Percentiles rank a stretch among this genome's conserved stretches.
Evolutionary conservation across 37 sponge, comb jelly and placozoan species (phyloP).

Genomic region (Crambe crambe): DNA sequence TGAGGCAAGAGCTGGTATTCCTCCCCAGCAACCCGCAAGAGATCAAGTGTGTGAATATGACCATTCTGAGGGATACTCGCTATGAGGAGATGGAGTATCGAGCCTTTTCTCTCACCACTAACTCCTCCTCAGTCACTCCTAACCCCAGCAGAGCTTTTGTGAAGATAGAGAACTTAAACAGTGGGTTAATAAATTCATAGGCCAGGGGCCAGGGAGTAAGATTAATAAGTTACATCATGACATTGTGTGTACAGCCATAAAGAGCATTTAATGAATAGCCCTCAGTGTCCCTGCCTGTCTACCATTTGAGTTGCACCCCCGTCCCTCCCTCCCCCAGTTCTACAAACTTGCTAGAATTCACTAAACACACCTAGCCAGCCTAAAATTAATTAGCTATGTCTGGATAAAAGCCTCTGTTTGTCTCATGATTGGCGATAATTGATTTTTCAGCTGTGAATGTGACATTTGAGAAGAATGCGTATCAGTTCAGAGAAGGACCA

Average conservation of each 20-base stretch:
- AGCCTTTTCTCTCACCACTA: background rate
- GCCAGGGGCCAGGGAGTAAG: too few species aligned
- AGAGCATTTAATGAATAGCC: too few species aligned
- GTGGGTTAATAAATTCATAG: background rate
- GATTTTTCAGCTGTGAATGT: conserved; percentile 4
- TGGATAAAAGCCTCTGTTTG: too few species aligned
- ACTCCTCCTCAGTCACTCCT: background rate
- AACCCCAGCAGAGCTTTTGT: background rate
- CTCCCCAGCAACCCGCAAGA: background rate
- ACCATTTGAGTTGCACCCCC: too few species aligned
- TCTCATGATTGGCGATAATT: too few species aligned
- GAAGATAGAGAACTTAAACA: background rate
- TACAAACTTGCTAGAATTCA: too few species aligned
- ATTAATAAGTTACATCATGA: too few species aligned
- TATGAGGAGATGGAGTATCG: conserved; percentile 9
- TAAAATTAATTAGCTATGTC: too few species aligned
- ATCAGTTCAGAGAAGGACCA: background rate
- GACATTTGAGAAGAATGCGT: background rate
- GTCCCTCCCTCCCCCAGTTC: too few species aligned
- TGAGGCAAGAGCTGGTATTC: background rate
- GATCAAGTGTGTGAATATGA: background rate
- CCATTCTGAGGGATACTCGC: background rate
- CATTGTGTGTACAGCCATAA: too few species aligned
- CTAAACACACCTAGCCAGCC: too few species aligned
- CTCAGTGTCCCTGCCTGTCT: too few species aligned